Percentiles rank a stretch among this genome's conserved stretches.
These are phyloP conservation scores for Falco novaeseelandiae DNA, from an alignment of 2,797 vertebrate species.

Conservation along the genomic window DNA sequence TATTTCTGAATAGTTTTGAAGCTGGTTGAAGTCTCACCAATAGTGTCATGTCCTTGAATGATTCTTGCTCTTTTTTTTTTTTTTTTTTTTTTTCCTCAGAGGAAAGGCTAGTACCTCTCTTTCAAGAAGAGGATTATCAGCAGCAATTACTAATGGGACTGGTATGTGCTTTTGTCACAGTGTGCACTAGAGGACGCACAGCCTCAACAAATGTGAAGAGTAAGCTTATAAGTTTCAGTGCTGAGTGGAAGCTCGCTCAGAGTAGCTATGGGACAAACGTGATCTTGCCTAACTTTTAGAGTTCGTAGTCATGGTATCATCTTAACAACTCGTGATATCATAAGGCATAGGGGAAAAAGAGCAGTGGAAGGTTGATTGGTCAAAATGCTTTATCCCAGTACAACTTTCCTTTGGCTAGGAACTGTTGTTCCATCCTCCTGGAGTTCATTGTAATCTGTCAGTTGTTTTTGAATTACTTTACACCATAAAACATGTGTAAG, in stretches of 20 bases:
- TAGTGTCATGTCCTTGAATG: not conserved
- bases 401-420: not conserved
- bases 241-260: not conserved
- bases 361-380: not conserved
- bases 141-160: constrained; percentile 89
- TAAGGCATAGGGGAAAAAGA: not conserved
- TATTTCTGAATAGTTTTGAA: not conserved
- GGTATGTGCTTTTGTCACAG: constrained; percentile 79
- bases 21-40: not conserved
- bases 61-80: not conserved
- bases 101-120: constrained; percentile 85
- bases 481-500: not conserved
- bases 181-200: not conserved
- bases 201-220: not conserved
- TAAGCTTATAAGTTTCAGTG: not conserved
- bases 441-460: not conserved
- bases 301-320: not conserved
- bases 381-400: not conserved
- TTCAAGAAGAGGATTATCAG: constrained; percentile 90
- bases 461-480: not conserved
- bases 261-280: not conserved
- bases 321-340: not conserved
- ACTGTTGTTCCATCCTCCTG: not conserved
- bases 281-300: not conserved
- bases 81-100: constrained; percentile 74